Percentiles rank a stretch among this genome's conserved stretches.
Evolutionary conservation across 2,888 invertebrate species (phyloP).

Genomic region (Synanthedon vespiformis): DNA sequence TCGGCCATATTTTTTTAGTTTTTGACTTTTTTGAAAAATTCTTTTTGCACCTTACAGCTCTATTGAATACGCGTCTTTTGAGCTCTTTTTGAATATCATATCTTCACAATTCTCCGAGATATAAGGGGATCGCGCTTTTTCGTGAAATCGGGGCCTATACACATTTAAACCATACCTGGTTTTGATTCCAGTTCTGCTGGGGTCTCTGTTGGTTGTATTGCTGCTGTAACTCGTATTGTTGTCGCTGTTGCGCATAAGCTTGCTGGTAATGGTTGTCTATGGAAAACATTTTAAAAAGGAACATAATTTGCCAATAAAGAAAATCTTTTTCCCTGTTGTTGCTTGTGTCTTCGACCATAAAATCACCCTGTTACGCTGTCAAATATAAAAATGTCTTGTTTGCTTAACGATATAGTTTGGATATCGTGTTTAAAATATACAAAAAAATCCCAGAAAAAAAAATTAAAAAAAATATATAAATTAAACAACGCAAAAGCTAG

Average conservation of each 20-base stretch:
- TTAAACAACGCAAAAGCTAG: no score
- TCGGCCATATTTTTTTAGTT: no score
- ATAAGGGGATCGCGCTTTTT: no score
- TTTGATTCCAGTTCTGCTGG: slow-evolving; percentile 27
- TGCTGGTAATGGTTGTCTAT: slow-evolving; percentile 46
- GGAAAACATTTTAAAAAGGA: neutral
- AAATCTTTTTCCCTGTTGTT: neutral
- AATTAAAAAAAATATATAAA: no score
- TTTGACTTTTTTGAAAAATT: no score
- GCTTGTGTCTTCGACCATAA: no score
- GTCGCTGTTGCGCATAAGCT: slow-evolving; percentile 45
- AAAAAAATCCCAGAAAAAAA: neutral
- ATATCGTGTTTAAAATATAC: neutral
- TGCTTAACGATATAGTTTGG: neutral
- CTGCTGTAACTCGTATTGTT: slow-evolving; percentile 47
- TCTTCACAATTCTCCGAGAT: no score
- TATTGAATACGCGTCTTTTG: no score
- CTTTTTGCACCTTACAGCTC: no score
- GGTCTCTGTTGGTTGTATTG: slow-evolving; percentile 47
- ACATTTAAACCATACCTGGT: slow-evolving; percentile 19
- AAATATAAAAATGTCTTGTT: neutral
- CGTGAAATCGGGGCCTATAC: no score
- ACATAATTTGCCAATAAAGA: neutral
- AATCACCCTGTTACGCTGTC: no score
- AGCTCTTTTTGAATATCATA: no score